phyloP scores from a whole-genome alignment of 2,113 vertebrate genomes.

The Ptilonorhynchus violaceus region DNA sequence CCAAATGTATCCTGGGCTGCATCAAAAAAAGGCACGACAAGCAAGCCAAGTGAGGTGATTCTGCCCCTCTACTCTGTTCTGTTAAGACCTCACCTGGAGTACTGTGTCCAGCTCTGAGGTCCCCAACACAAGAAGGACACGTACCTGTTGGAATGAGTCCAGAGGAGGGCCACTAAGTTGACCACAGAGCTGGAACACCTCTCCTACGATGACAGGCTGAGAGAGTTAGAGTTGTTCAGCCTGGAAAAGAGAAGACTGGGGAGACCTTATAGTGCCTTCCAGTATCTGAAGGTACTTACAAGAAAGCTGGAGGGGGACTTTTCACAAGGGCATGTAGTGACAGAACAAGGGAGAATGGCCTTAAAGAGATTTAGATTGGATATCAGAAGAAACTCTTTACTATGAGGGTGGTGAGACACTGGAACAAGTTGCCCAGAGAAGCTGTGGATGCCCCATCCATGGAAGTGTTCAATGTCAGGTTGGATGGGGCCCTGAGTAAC shows the following conservation, averaged over 20 bases:
- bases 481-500: neutral
- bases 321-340: neutral
- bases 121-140: neutral
- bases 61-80: neutral
- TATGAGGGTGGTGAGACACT: neutral
- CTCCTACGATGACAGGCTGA: neutral
- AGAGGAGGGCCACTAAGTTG: neutral
- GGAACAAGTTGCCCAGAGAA: neutral
- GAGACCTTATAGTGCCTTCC: neutral
- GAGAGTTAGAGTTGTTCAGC: neutral
- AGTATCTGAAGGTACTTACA: neutral
- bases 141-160: accelerated
- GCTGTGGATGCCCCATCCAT: neutral
- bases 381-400: neutral
- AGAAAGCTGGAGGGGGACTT: neutral
- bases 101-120: neutral
- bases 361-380: neutral
- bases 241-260: neutral
- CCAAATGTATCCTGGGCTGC: neutral
- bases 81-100: neutral
- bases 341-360: neutral
- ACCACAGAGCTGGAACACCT: neutral
- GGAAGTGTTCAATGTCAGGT: neutral
- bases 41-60: neutral
- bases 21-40: neutral